Evolutionary conservation across 2,888 invertebrate genomes (phyloP), one percentile per base, ranked within the genome.

Genomic region (Hipparchia sbordonii): DNA sequence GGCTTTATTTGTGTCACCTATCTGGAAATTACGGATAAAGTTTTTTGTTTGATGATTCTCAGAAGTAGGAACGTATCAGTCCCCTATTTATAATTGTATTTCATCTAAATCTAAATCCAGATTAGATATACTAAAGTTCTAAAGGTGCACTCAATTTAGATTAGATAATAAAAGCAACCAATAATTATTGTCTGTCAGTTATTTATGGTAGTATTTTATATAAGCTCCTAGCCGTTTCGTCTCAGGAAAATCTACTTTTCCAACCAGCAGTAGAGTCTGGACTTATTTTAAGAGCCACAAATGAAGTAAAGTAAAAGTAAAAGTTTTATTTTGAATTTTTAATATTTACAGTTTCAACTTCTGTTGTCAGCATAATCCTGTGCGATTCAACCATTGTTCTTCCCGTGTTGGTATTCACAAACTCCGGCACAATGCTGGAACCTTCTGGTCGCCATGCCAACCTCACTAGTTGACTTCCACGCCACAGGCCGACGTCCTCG

Each of bases 401-500:
- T 0, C 88, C 88, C 45, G 71, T 61, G 0, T 56, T 68, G 1
- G 71, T 80, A 1, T 80, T 74, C 60, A 76, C 77, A 2, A 92
- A 75, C 52, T 92, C 89, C 0, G 89, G 84, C 2, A 83, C 81
- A 2, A 90, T 76, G 70, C 82, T 84, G 0, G 82, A 83, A 0
- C 83, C 74, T 0, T 77, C 39, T 0, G 91, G 92, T 6, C 79
- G 76, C 91, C 93, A 93, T 6, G 89, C 79, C 10, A 95, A 82
- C 46, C 95, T 85, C 0, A 94, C 79, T 48, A 95, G 85, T 73
- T 88, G 88, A 1, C 79, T 83, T 0, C 93, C 94, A 5, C 88
- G 79, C 95, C 95, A 95, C 10, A 95, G 79, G 0, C 95, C 95
- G 0, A 95, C 95, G 79, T 95, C 92, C 77, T 94, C 94, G 6